Conservation (phyloP, 1,140 invertebrate genomes). For the Portunus trituberculatus region DNA sequence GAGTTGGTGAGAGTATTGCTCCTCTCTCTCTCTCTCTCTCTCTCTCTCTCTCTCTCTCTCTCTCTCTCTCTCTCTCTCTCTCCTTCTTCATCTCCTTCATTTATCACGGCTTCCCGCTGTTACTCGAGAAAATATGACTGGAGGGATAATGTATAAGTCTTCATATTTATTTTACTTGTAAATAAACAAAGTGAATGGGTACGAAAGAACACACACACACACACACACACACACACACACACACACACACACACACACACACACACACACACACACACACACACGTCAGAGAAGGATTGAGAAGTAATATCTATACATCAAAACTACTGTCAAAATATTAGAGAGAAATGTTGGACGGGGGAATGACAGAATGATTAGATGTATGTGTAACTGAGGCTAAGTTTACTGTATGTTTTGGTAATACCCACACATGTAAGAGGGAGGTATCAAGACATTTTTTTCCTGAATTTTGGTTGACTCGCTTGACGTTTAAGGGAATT, state of each 20-base stretch:
- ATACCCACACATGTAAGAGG: too few species aligned
- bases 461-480: too few species aligned
- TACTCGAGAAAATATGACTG: background rate
- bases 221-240: conserved; percentile 27
- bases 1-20: conserved; percentile 31
- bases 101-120: background rate
- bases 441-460: too few species aligned
- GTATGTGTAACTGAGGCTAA: too few species aligned
- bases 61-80: background rate
- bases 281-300: too few species aligned
- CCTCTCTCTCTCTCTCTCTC: background rate
- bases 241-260: background rate
- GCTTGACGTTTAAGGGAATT: too few species aligned
- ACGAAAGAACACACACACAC: background rate
- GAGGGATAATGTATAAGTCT: conserved; percentile 1
- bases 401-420: too few species aligned
- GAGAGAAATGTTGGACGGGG: too few species aligned
- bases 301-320: too few species aligned
- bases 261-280: background rate
- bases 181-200: background rate
- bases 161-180: conserved; percentile 5
- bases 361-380: too few species aligned
- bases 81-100: background rate
- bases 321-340: too few species aligned
- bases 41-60: background rate